Evolutionary conservation across 2,113 vertebrate species (phyloP).

Genomic region (Serinus canaria): DNA sequence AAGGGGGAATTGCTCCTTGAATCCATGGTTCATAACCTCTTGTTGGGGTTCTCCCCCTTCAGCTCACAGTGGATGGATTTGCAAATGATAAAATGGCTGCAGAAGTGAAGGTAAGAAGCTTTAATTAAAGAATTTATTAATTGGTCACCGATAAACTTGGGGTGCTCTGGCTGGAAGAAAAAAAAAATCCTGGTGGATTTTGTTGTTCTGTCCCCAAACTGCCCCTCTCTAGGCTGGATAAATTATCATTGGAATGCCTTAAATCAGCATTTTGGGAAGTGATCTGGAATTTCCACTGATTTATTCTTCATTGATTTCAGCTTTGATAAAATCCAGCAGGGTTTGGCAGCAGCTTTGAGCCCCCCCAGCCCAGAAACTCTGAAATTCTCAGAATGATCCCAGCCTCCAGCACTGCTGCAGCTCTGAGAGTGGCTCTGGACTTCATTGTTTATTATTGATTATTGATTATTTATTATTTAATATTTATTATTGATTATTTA

Average conservation of each 20-base stretch:
- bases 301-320: background rate
- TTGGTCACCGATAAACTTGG: accelerated
- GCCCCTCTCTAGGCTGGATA: background rate
- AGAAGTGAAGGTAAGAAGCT: conserved; percentile 90
- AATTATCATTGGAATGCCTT: background rate
- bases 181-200: accelerated
- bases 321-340: background rate
- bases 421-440: background rate
- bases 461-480: background rate
- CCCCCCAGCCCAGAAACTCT: background rate
- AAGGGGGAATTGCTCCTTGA: background rate
- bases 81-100: conserved; percentile 96
- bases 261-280: background rate
- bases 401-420: accelerated
- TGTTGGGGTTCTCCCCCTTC: background rate
- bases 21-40: too few relatives aligned
- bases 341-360: background rate
- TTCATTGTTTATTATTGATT: background rate
- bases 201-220: background rate
- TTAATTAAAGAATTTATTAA: background rate
- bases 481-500: background rate
- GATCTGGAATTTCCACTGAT: background rate
- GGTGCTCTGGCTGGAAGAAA: background rate
- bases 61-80: conserved; percentile 96
- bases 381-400: background rate